Evolutionary conservation across 2,888 invertebrate species (phyloP), one percentile per base, ranked within the genome.

Genomic region (Lasioglossum calceatum): DNA sequence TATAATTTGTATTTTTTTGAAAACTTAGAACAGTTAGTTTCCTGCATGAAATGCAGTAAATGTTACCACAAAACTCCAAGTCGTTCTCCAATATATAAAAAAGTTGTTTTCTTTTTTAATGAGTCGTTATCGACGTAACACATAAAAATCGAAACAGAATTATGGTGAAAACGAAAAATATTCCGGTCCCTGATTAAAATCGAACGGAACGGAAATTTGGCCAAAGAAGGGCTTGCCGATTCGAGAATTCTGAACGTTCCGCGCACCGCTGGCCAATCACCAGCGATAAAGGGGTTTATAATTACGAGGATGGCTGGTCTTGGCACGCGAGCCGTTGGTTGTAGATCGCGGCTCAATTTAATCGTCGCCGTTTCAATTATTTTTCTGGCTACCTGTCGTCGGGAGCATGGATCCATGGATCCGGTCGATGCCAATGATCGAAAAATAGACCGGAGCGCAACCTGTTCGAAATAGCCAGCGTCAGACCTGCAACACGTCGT

Each of bases 361-460:
- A 91, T 88, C 86, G 85, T 80, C 86, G 85, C 39, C 85, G 86
- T 90, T 89, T 89, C 84, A 82, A 89, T 91, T 87, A 89, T 81
- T 80, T 81, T 67, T 75, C 82, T 86, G 87, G 88, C 91, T 91
- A 91, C 89, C 89, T 91, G 89, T 91, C 91, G 83, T 80, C 85
- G 81, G 73, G 78, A 73, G 85, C 74, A 86, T 81, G 87, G 85
- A 90, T 88, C 89, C 91, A 83, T 85, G 85, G 84, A 86, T 91
- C 80, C 79, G 77, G 79, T 61, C 79, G 91, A 85, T 90, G 92
- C 92, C 92, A 92, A 92, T 87, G 87, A 89, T 91, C 92, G 85
- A 90, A 91, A 91, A 92, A 92, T 92, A 92, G 92, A 91, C 72
- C 86, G 77, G 64, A 87, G 83, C 91, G 86, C 91, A 91, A 91